Evolutionary conservation across 53 echinoderm and acorn worm genomes (phyloP).

Genomic region (Henricia sp.): DNA sequence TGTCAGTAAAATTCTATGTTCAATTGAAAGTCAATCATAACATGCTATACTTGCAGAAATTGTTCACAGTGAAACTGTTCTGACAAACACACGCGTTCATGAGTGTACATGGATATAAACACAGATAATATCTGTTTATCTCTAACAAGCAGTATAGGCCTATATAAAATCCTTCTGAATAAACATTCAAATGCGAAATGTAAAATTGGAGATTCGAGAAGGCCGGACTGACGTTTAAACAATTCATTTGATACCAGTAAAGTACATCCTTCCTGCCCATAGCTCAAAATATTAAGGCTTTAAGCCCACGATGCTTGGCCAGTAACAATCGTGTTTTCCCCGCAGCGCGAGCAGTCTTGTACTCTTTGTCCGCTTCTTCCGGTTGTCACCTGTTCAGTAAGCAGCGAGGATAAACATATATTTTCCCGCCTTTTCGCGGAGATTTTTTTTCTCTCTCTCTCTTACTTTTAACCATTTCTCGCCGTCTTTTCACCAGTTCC

Average conservation of each 20-base stretch:
- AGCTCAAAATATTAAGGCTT: conserved; percentile 19
- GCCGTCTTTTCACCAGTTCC: background rate
- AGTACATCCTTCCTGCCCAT: background rate
- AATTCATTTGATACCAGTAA: conserved; percentile 1
- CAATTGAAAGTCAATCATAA: background rate
- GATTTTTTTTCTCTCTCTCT: conserved; percentile 11
- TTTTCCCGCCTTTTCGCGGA: conserved; percentile 50
- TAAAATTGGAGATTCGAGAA: background rate
- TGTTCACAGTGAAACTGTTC: too few relatives aligned
- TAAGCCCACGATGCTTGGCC: conserved; percentile 2
- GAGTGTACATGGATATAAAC: too few relatives aligned
- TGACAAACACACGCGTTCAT: too few relatives aligned
- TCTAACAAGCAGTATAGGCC: background rate
- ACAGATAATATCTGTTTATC: conserved; percentile 18
- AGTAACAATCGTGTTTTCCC: conserved; percentile 13
- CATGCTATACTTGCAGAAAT: too few relatives aligned
- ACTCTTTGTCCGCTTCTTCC: conserved; percentile 52
- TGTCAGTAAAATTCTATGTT: background rate
- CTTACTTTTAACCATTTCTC: background rate
- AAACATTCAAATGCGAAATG: background rate
- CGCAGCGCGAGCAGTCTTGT: conserved; percentile 26
- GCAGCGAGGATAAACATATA: conserved; percentile 57
- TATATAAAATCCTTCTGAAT: background rate
- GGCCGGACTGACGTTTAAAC: background rate
- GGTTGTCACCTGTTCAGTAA: conserved; percentile 53